Evolutionary conservation across 2,113 vertebrate genomes (phyloP), one percentile per base, ranked within the genome.

Genomic region (Amazona guildingii): DNA sequence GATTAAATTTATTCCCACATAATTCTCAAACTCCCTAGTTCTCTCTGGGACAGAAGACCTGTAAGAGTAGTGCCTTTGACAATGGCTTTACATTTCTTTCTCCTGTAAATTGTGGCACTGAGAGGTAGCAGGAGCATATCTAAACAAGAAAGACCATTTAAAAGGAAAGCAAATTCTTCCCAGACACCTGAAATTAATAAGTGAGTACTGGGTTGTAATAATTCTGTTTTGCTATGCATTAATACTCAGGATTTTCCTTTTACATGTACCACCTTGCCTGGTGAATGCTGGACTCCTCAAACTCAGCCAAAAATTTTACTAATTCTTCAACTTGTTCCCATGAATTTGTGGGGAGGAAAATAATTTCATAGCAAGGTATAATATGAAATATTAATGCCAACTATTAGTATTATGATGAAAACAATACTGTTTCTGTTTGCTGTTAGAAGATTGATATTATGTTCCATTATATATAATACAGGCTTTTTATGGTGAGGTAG

Each of bases 1-100:
- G 81, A 95, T 93, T 95, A 95, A 81, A 92, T 92, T 95, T 92
- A 95, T 70, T 97, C 82, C 80, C 69, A 92, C 77, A 90, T 92
- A 93, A 95, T 55, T 92, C 78, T 91, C 37, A 49, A 54, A 79
- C 43, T 75, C 82, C 81, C 52, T 91, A 85, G 78, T 70, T 96
- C 17, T 37, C 51, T 73, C 91, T 92, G 88, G 90, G 66, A 89
- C 88, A 86, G 49, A 64, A 87, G 83, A 88, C 41, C 20, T 80
- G 28, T 41, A 64, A 82, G 25, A 79, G 63, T 4, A 79, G 33
- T 41, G 52, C 37, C 69, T 92, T 43, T 70, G n/a, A 86, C 46
- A 91, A 61, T 23, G 44, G 17, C 17, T 95, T 87, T 73, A 48
- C 28, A 70, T 72, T 90, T 90, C 37, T 85, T 82, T 83, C 83